Evolutionary conservation across 2,113 vertebrate species (phyloP), one percentile per base, ranked within the genome.

Genomic region (Columbina picui): DNA sequence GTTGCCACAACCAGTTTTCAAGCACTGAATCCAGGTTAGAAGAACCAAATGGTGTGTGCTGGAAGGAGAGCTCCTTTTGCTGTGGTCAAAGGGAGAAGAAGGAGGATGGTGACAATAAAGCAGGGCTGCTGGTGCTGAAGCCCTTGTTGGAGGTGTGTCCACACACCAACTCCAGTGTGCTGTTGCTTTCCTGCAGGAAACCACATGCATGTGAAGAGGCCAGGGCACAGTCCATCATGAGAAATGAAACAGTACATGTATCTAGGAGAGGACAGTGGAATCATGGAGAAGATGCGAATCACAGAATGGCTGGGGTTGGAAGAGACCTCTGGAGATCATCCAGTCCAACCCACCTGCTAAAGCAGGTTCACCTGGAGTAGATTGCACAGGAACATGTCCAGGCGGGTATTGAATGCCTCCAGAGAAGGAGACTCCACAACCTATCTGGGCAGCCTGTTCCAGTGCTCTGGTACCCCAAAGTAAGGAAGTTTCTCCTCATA

Each of bases 171-270:
- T 73, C 61, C 73, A 32, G 26, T 3, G 2, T 21, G 23, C 27
- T 23, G 9, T 26, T 53, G 22, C 47, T 88, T 67, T 83, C 32
- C 56, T 82, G 47, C 7, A 55, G 69, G 43, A 87, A 80, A 34
- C 36, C 32, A 59, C 1, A 0, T 50, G 10, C 10, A 1, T 19
- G 12, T 77, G 56, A 38, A 55, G 0, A 3, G 14, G 18, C 15
- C 34, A 25, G 38, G 25, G 43, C 30, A 79, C 7, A 1, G 43
- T 71, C 57, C 65, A 52, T 56, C 1, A 0, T 63, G 27, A 78
- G 43, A 60, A 81, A 59, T 38, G 45, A 76, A 82, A 41, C 22
- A 34, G 29, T 13, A 9, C 7, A 0, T 3, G 3, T 12, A 5
- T 29, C 50, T 36, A 18, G 59, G 87, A 57, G 50, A 93, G 23